Percentiles rank a stretch among this genome's conserved stretches.
These are phyloP conservation scores for Melangyna quadrimaculata DNA, from an alignment of 2,888 invertebrate genomes.

Conservation along the genomic window DNA sequence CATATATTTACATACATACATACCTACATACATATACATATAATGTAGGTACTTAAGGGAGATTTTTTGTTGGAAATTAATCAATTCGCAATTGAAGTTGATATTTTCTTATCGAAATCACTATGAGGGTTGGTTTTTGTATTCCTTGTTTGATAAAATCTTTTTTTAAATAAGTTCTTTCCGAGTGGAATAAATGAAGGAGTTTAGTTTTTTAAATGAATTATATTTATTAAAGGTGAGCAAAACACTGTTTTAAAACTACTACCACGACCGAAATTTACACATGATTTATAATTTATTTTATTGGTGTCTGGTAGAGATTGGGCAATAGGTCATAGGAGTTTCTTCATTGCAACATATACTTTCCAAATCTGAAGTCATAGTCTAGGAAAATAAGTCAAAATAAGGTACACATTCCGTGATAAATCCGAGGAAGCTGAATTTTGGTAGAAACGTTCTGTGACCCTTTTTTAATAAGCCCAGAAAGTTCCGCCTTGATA, in stretches of 20 bases:
- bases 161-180: constrained; percentile 34
- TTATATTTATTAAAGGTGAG: background rate
- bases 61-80: constrained; percentile 39
- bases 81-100: constrained; percentile 58
- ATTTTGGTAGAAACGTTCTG: too few species aligned
- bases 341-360: too few species aligned
- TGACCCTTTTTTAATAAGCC: too few species aligned
- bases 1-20: background rate
- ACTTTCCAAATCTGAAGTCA: too few species aligned
- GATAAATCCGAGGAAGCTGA: too few species aligned
- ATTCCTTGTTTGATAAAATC: background rate
- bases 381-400: too few species aligned
- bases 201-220: background rate
- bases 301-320: too few species aligned
- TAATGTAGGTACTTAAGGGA: constrained; percentile 12
- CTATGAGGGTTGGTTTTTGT: constrained; percentile 19
- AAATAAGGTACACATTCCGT: too few species aligned
- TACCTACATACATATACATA: too few species aligned
- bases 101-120: constrained; percentile 8
- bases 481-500: too few species aligned
- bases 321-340: too few species aligned
- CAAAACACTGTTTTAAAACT: background rate
- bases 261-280: background rate
- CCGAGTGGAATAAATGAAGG: constrained; percentile 26
- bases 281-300: too few species aligned